Evolutionary conservation across 2,888 invertebrate species (phyloP), one percentile per base, ranked within the genome.

Genomic region (Synergus laeviventris): DNA sequence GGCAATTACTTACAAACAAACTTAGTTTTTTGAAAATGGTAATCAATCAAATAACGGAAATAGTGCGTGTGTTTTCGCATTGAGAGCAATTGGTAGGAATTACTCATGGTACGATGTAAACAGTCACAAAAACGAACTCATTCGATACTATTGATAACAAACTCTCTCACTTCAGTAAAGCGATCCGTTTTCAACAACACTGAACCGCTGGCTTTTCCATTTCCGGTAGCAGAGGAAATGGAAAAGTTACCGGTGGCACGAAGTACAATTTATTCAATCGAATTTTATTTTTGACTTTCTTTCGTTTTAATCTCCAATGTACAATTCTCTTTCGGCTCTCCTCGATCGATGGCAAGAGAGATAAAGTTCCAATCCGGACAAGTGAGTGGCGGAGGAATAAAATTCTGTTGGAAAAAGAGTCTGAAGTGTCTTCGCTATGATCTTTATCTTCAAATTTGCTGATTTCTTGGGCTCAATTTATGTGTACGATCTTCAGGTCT

Each of bases 221-320:
- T 86, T 85, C 85, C 83, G 79, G 73, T 59, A 14, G 42, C 74
- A 81, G 76, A 79, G 85, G 85, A 87, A 87, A 87, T 85, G 82
- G 85, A 82, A 87, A 86, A 86, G 84, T 84, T 84, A 66, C 75
- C 74, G 78, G 62, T 78, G 76, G 79, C 76, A 76, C 74, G 66
- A 73, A 56, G 59, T 61, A 76, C 82, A 84, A 86, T 84, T 86
- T 84, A 85, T 83, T 85, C 81, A 81, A 82, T 76, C 76, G 80
- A 81, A 76, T 36, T 79, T 75, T 59, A 74, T 82, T 77, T 81
- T 77, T 76, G 78, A 77, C 77, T 78, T 79, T 74, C 42, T 59
- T 60, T 59, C 49, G 21, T 73, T 56, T 73, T 38, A 38, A n/a
- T 56, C 21, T 2, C 18, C 24, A 45, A 42, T 16, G 21, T 42